Evolutionary conservation across 2,888 invertebrate species (phyloP).

Genomic region (Thymelicus sylvestris): DNA sequence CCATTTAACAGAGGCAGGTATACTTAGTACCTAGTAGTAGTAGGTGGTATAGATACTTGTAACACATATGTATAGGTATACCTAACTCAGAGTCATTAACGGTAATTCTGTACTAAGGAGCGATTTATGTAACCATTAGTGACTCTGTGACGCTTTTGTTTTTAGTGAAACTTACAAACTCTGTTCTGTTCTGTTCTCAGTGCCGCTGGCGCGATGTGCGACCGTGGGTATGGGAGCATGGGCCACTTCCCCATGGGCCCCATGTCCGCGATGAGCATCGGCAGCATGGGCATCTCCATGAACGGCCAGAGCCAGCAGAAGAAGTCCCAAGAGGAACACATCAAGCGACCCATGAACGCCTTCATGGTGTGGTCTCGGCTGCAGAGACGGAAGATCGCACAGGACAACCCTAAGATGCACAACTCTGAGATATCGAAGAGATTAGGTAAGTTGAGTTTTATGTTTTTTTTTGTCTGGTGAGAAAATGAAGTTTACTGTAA

Average conservation of each 20-base stretch:
- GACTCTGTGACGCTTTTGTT: no score
- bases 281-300: conserved; percentile 81
- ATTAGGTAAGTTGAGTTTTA: conserved; percentile 85
- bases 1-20: no score
- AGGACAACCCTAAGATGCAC: conserved; percentile 99
- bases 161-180: background rate
- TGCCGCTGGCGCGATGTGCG: conserved; percentile 91
- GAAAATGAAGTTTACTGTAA: no score
- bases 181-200: conserved; percentile 64
- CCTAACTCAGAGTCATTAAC: no score
- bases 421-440: conserved; percentile 98
- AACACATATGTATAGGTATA: no score
- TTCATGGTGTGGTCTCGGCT: conserved; percentile 99
- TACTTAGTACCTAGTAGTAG: no score
- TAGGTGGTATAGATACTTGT: no score
- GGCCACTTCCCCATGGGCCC: conserved; percentile 82
- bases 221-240: conserved; percentile 87
- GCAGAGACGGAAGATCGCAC: conserved; percentile 97
- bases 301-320: conserved; percentile 81
- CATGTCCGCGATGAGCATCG: conserved; percentile 82
- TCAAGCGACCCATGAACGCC: conserved; percentile 99
- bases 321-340: conserved; percentile 92
- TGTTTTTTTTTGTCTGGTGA: background rate
- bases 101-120: no score
- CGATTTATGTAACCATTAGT: no score